A percentile compares a stretch with the other conserved stretches of the same genome.
Evolutionary conservation across 2,113 vertebrate genomes (phyloP).

Genomic region (Mungos mungo): DNA sequence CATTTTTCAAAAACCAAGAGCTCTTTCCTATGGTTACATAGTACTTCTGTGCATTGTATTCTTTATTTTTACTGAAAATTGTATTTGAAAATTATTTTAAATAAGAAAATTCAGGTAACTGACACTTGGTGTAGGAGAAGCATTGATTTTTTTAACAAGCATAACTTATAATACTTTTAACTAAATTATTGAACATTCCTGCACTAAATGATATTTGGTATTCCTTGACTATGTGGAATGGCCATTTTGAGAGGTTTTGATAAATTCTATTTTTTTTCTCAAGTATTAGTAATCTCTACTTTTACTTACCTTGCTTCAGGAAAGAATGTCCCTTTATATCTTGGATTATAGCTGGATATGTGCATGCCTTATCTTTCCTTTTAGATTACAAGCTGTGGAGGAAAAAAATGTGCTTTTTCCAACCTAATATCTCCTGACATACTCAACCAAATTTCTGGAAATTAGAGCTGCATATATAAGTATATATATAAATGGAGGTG

Average conservation of each 20-base stretch:
- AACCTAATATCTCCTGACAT: background rate
- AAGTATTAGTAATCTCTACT: background rate
- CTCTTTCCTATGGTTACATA: background rate
- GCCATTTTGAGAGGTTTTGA: background rate
- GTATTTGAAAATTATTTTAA: background rate
- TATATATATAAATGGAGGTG: background rate
- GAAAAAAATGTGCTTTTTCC: background rate
- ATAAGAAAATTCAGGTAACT: background rate
- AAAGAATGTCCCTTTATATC: background rate
- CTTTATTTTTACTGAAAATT: background rate
- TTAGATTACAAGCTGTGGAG: background rate
- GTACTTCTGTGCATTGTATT: background rate
- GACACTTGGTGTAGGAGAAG: background rate
- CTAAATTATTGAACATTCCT: background rate
- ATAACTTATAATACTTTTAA: slow-evolving; percentile 31
- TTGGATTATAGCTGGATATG: background rate
- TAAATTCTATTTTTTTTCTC: background rate
- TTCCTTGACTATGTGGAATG: background rate
- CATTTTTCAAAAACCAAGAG: background rate
- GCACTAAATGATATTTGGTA: background rate
- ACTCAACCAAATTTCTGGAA: background rate
- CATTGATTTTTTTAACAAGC: background rate
- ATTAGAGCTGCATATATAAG: background rate
- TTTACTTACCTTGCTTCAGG: background rate
- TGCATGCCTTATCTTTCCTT: background rate